These are phyloP conservation scores for Cynopterus sphinx DNA, from an alignment of 2,797 vertebrate species.

Conservation along the genomic window DNA sequence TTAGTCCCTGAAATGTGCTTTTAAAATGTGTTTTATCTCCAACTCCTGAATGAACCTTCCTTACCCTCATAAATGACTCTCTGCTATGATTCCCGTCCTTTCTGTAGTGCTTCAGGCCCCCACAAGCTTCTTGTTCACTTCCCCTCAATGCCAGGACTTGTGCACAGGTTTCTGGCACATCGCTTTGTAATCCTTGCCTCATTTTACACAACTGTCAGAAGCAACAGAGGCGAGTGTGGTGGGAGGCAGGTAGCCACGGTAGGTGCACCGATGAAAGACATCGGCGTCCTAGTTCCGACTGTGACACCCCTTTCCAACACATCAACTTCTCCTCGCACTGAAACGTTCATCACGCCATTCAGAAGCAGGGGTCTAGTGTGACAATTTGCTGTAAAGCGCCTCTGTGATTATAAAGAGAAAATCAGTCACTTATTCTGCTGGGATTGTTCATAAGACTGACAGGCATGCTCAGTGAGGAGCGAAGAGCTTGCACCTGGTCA, in stretches of 20 bases:
- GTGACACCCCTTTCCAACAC: conserved; percentile 71
- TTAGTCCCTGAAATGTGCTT: background rate
- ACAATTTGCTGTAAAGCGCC: conserved; percentile 84
- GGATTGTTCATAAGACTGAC: conserved; percentile 85
- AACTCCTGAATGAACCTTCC: background rate
- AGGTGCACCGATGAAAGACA: conserved; percentile 63
- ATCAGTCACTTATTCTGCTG: conserved; percentile 87
- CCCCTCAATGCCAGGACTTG: conserved; percentile 28
- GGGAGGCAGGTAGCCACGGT: background rate
- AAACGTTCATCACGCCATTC: conserved; percentile 85
- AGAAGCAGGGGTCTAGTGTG: conserved; percentile 81
- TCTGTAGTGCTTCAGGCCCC: background rate
- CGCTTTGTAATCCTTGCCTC: background rate
- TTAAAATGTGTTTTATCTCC: background rate
- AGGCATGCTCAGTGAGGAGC: conserved; percentile 81
- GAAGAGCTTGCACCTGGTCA: conserved; percentile 88
- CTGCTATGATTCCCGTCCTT: background rate
- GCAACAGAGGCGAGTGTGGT: background rate
- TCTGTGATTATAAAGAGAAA: conserved; percentile 84
- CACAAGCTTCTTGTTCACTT: background rate
- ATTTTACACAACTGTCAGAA: conserved; percentile 42
- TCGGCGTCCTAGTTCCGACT: conserved; percentile 49
- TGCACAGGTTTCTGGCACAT: background rate
- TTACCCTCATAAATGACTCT: background rate
- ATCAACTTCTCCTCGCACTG: conserved; percentile 77